Percentiles rank a stretch among this genome's conserved stretches.
Conservation (phyloP, 2,888 invertebrate genomes). For the Zygothrica quintamaculata region DNA sequence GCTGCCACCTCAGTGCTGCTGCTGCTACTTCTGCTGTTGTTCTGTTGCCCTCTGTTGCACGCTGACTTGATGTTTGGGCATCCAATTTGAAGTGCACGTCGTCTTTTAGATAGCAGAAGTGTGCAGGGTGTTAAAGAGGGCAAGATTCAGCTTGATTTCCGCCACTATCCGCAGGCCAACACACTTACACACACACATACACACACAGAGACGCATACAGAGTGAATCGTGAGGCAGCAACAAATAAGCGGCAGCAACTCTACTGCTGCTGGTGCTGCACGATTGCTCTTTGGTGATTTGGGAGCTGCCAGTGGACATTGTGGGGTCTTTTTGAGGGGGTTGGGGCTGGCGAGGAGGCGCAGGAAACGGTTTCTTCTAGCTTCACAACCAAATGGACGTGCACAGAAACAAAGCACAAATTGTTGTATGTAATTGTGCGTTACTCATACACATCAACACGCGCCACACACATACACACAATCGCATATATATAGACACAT, state of each 20-base stretch:
- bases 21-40: background rate
- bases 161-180: constrained; percentile 23
- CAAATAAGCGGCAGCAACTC: constrained; percentile 30
- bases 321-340: background rate
- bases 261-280: constrained; percentile 52
- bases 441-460: constrained; percentile 66
- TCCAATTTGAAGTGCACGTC: constrained; percentile 71
- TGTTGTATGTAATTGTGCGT: constrained; percentile 81
- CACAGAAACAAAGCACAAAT: constrained; percentile 77
- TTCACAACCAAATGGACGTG: constrained; percentile 41
- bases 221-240: constrained; percentile 10
- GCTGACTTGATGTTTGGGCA: constrained; percentile 68
- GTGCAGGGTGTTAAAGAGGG: background rate
- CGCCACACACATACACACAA: constrained; percentile 35
- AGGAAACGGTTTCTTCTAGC: constrained; percentile 8
- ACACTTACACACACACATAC: constrained; percentile 9
- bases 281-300: constrained; percentile 79
- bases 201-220: constrained; percentile 1
- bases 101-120: constrained; percentile 2
- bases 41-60: constrained; percentile 3
- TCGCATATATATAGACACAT: constrained; percentile 22
- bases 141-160: constrained; percentile 44
- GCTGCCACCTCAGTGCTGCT: background rate
- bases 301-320: constrained; percentile 24
- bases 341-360: background rate